Base-by-base conservation (phyloP, 2,888 invertebrate genomes). In the Cheilosia variabilis region DNA sequence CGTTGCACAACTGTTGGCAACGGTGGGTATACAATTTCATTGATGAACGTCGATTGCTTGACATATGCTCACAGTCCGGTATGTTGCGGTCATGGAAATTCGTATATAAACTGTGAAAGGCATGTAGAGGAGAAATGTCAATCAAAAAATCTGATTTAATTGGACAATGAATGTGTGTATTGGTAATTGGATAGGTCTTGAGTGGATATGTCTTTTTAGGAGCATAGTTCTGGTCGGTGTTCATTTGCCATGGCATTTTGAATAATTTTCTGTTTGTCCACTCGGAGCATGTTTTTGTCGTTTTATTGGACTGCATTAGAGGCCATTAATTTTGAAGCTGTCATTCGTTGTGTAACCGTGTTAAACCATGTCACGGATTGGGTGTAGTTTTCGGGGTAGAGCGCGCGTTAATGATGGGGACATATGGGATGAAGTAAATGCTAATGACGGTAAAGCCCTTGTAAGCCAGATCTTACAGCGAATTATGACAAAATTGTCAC, bases 91-190 rank as follows among this genome's bases (percentile, higher is more conserved):
- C 55, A 68, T 77, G 72, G 72, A 75, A 78, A 72, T 78, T 50
- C 53, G 57, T 62, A 76, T 58, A 27, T 52, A 62, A 60, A 69
- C 81, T 77, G 47, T 79, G 73, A 84, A 84, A 78, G 73, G 83
- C 68, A 77, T n/a, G 19, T 2, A 22, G 27, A 66, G 37, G 13
- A 27, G 45, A 77, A 73, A 84, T 84, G 84, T 80, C 84, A 84
- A 84, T 84, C 84, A 83, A 79, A 84, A 58, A 79, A 75, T 76
- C 80, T 84, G 80, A 80, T 84, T 80, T 84, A 84, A 84, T 84
- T 84, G 79, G 79, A 79, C 84, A 84, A 79, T 71, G 75, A 79
- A 55, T 79, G 84, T 52, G n/a, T 71, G 71, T 84, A 71, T 79
- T 63, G 69, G 73, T 75, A 79, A 79, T 79, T 84, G 73, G 65